A percentile compares a stretch with the other conserved stretches of the same genome.
Conservation (phyloP, 92 coral and sea anemone species). For the Montipora capitata region DNA sequence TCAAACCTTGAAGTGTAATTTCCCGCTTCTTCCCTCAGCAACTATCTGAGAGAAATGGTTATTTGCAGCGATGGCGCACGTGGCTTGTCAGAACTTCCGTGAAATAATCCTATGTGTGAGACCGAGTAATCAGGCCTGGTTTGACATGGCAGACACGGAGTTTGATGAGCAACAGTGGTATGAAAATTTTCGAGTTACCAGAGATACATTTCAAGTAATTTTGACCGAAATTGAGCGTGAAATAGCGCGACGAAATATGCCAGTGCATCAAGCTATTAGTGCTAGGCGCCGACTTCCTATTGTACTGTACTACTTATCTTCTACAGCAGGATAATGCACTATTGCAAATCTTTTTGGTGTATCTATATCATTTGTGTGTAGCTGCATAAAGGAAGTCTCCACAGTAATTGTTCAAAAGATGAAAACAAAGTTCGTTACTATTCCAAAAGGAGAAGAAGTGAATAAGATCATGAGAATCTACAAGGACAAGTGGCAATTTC, state of each 20-base stretch:
- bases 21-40: no score
- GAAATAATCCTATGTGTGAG: constrained; percentile 21
- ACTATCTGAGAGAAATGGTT: not conserved
- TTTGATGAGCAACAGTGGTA: constrained; percentile 69
- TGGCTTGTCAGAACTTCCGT: constrained; percentile 16
- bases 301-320: constrained; percentile 71
- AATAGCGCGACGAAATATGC: not conserved
- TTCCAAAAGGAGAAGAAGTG: constrained; percentile 32
- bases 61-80: constrained; percentile 12
- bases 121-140: constrained; percentile 28
- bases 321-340: constrained; percentile 71
- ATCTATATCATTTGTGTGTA: constrained; percentile 73
- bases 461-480: constrained; percentile 32
- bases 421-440: constrained; percentile 12
- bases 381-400: constrained; percentile 67
- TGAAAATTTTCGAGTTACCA: constrained; percentile 75
- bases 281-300: constrained; percentile 56
- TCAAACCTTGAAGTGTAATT: no score
- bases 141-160: constrained; percentile 61
- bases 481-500: constrained; percentile 63
- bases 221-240: constrained; percentile 26
- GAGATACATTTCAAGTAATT: constrained; percentile 65
- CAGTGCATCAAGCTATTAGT: constrained; percentile 50
- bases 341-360: constrained; percentile 71
- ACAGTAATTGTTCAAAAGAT: constrained; percentile 30